Base-by-base conservation (phyloP, 1,140 invertebrate species). In the Drosophila equinoxialis region DNA sequence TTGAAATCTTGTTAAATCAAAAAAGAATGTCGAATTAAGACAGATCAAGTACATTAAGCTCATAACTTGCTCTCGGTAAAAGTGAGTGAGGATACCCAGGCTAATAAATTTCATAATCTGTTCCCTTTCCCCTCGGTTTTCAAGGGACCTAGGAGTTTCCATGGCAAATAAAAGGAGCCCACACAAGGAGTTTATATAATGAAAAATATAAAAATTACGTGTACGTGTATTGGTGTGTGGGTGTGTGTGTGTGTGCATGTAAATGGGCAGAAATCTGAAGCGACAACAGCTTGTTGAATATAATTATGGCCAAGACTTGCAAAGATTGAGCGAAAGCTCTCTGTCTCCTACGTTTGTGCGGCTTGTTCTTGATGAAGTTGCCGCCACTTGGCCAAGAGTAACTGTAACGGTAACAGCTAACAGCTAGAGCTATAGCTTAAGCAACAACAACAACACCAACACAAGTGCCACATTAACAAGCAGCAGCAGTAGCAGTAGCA, bases 271-370 rank as follows among this genome's bases (percentile, higher is more conserved):
- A 42, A 71, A 73, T 48, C 71, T 75, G 72, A 65, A 80, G 84
- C 84, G 84, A 87, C 83, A 83, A 81, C 83, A 87, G 83, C 84
- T 87, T 87, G 83, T 87, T 87, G 83, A 89, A 89, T 89, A 87
- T 80, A 87, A 87, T 87, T 87, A 87, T 89, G 84, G 69, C 64
- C 35, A 51, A 65, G 67, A 71, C 39, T 65, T 58, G 48, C 74
- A 61, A 68, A 85, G 82, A 86, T 85, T 85, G 79, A 81, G 84
- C 70, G 75, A 67, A 81, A 66, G 54, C 72, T 54, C 76, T 48
- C 13, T 70, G 8, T 59, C 54, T 35, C 48, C 37, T 30, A 17
- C 62, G 14, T 35, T 30, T 48, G 48, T 63, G 20, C 13, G n/a
- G 62, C 61, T 62, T 68, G 68, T 67, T 63, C 59, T 72, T 63